Evolutionary conservation across 2,888 invertebrate genomes (phyloP).

Genomic region (Tenthredo livida): DNA sequence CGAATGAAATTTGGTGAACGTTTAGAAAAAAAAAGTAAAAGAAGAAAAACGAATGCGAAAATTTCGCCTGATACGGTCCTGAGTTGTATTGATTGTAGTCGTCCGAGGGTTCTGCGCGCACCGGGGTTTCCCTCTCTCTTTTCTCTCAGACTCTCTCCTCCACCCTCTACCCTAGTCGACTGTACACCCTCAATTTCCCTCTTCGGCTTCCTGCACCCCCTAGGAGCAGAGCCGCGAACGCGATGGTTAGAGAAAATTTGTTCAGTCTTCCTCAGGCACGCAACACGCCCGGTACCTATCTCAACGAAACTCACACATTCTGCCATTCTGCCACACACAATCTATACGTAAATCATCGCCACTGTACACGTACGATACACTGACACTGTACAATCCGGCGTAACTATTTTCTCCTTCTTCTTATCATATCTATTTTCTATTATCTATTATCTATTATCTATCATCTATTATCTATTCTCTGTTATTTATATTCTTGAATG

Average conservation of each 20-base stretch:
- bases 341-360: not conserved
- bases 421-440: not conserved
- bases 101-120: conserved; percentile 68
- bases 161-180: not conserved
- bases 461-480: not conserved
- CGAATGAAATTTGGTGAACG: not conserved
- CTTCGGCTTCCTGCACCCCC: not conserved
- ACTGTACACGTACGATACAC: not conserved
- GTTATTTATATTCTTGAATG: not conserved
- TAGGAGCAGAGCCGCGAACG: not conserved
- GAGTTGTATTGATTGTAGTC: conserved; percentile 76
- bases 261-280: conserved; percentile 77
- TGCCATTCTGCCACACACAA: conserved; percentile 34
- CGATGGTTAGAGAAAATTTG: conserved; percentile 49
- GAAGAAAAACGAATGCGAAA: not conserved
- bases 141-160: conserved; percentile 17
- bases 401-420: not conserved
- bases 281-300: conserved; percentile 67
- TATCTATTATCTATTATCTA: not conserved
- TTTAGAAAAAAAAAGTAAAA: not conserved
- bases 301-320: conserved; percentile 49
- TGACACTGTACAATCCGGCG: not conserved
- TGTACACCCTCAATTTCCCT: conserved; percentile 32
- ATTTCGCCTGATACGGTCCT: conserved; percentile 65
- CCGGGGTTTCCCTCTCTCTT: conserved; percentile 30